Conservation (phyloP, 2,113 vertebrate genomes). For the Orycteropus afer region DNA sequence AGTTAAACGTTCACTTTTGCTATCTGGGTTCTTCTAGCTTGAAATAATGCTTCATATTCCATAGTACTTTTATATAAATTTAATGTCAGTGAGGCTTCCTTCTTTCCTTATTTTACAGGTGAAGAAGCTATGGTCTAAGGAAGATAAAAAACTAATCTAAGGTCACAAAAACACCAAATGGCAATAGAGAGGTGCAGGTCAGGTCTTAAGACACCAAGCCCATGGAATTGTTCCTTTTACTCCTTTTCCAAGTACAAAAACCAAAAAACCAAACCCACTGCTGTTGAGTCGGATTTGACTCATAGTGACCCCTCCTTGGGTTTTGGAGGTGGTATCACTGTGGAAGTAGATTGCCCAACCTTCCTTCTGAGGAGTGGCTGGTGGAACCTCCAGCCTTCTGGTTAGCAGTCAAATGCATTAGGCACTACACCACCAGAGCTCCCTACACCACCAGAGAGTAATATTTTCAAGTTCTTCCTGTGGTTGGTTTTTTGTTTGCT, state of each 20-base stretch:
- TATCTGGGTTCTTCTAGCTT: neutral
- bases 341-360: too few species aligned
- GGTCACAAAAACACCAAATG: neutral
- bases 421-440: too few species aligned
- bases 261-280: too few species aligned
- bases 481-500: neutral
- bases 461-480: neutral
- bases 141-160: neutral
- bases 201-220: neutral
- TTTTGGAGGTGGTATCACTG: too few species aligned
- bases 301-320: too few species aligned
- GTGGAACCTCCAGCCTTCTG: too few species aligned
- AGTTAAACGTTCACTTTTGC: neutral
- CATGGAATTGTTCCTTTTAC: neutral
- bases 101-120: neutral
- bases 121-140: neutral
- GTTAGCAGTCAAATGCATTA: too few species aligned
- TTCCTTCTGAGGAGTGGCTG: too few species aligned
- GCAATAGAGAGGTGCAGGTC: neutral
- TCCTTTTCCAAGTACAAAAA: neutral
- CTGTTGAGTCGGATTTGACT: too few species aligned
- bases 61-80: neutral
- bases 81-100: neutral
- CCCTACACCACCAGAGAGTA: too few species aligned
- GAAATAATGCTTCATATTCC: neutral